Evolutionary conservation across 2,888 invertebrate species (phyloP), one percentile per base, ranked within the genome.

Genomic region (Thelaira solivaga): DNA sequence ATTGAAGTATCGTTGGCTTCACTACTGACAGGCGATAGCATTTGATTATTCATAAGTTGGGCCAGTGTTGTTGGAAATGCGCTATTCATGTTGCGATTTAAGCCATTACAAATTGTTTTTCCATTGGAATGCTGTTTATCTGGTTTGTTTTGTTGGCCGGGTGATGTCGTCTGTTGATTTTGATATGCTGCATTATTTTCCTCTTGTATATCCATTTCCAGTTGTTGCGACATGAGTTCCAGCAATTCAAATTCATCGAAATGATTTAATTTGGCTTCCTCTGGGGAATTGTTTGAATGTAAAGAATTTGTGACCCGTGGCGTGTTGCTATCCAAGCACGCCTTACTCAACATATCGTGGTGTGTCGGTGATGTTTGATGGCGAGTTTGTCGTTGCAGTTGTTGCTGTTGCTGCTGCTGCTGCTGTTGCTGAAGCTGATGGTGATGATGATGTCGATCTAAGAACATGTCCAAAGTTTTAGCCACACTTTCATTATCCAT

Each of bases 181-280:
- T 49, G 57, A 16, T 64, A 55, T 7, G 45, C 2, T 10, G 67
- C 51, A 57, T 67, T 79, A 43, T 88, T 89, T 39, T 89, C 89
- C 26, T n/a, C n/a, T n/a, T 90, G 90, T 64, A 91, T 88, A 81
- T 91, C 91, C 90, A 91, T 91, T 62, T 90, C 91, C 61, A 91
- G 85, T 81, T 91, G 91, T 80, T 90, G 90, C 59, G 84, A 87
- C 86, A 88, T 88, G 68, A 89, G 78, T 76, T 89, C 89, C 47
- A 89, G 82, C 47, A 89, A 76, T 71, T 89, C 89, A 57, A 87
- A 86, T 64, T 89, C 89, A 82, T 89, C 88, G 61, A 89, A 89
- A 67, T 87, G 86, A 83, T 88, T 87, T 11, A 88, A 82, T 78
- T 88, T 88, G 24, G 84, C 86, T 49, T 86, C 83, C 36, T 79